These are phyloP conservation scores for Turritopsis dohrnii DNA, from an alignment of 30 jellyfish, hydroid and myxozoan species.

Conservation along the genomic window DNA sequence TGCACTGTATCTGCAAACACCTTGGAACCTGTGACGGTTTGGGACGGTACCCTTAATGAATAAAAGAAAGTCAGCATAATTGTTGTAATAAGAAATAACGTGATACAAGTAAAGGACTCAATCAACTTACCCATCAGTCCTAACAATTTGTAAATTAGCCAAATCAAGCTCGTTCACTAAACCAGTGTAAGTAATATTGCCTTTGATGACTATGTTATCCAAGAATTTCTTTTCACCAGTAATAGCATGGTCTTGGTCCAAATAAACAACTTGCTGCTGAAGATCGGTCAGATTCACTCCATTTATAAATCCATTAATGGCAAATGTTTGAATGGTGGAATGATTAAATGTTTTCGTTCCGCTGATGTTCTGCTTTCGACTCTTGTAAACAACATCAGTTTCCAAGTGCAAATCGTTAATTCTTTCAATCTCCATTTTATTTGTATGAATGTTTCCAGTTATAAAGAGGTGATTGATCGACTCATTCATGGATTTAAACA, in stretches of 20 bases:
- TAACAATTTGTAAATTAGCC: background rate
- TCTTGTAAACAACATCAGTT: slow-evolving; percentile 38
- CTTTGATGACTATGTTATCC: background rate
- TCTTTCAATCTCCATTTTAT: background rate
- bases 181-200: background rate
- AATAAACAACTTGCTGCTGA: slow-evolving; percentile 34
- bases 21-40: slow-evolving; percentile 2
- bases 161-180: slow-evolving; percentile 7
- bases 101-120: background rate
- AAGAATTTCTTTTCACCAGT: slow-evolving; percentile 28
- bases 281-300: slow-evolving; percentile 35
- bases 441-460: slow-evolving; percentile 16
- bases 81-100: too few species aligned
- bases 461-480: slow-evolving; percentile 27
- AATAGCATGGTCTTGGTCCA: slow-evolving; percentile 26
- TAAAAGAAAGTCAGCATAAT: background rate
- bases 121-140: slow-evolving; percentile 22
- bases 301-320: slow-evolving; percentile 37
- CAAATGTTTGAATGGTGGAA: background rate
- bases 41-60: slow-evolving; percentile 9
- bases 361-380: slow-evolving; percentile 27
- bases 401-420: slow-evolving; percentile 30
- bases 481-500: slow-evolving; percentile 20
- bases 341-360: slow-evolving; percentile 7
- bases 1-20: background rate